phyloP scores from a whole-genome alignment of 2,113 vertebrate genomes.

The Sylvietta virens region DNA sequence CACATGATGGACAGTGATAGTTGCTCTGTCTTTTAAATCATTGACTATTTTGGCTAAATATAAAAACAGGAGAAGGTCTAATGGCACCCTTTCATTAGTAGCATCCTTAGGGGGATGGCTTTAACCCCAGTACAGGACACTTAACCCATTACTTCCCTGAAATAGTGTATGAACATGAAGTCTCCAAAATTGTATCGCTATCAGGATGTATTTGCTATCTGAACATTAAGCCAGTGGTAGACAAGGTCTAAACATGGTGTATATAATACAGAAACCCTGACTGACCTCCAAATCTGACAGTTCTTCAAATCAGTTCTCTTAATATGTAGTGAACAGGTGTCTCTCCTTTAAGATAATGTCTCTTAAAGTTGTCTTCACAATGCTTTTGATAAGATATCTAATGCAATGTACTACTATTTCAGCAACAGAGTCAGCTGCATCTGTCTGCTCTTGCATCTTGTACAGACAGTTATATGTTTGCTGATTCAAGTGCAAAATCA shows the following conservation, averaged over 20 bases:
- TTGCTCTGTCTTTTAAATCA: background rate
- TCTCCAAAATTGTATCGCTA: background rate
- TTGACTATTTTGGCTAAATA: background rate
- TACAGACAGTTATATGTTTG: background rate
- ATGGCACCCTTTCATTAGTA: background rate
- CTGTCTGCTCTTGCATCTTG: background rate
- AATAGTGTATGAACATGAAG: background rate
- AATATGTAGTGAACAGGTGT: background rate
- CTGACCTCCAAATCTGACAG: background rate
- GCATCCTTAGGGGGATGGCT: background rate
- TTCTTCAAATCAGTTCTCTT: background rate
- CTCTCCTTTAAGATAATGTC: background rate
- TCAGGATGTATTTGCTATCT: background rate
- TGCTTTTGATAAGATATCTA: background rate
- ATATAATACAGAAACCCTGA: background rate
- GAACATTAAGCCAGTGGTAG: background rate
- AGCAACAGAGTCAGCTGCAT: background rate
- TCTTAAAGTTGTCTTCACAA: background rate
- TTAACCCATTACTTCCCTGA: background rate
- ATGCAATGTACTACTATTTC: background rate
- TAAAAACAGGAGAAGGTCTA: background rate
- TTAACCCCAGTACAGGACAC: background rate
- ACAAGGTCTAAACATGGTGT: background rate
- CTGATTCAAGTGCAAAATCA: background rate
- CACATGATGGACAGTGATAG: accelerated